These are phyloP conservation scores for Calcarius lapponicus DNA, from an alignment of 2,797 vertebrate species.

Conservation along the genomic window DNA sequence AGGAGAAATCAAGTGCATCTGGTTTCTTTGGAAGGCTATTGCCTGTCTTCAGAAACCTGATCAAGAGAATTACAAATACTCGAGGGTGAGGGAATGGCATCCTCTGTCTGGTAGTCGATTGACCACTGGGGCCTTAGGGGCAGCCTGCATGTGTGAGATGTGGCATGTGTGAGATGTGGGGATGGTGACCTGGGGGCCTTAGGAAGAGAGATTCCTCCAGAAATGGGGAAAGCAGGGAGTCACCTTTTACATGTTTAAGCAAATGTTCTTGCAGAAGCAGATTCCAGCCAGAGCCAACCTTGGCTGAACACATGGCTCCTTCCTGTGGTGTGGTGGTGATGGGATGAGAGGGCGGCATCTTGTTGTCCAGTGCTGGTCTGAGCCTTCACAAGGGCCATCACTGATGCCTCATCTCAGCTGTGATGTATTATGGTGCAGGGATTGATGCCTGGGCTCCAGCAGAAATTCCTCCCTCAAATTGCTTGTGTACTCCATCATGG, in stretches of 20 bases:
- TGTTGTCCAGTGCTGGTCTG: neutral
- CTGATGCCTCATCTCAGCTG: neutral
- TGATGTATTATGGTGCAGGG: fast-evolving
- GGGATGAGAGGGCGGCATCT: neutral
- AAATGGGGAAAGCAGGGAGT: neutral
- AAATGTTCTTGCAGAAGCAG: neutral
- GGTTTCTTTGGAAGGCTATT: neutral
- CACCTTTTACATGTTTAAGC: neutral
- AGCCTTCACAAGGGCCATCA: neutral
- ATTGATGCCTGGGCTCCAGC: neutral
- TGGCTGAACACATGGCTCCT: neutral
- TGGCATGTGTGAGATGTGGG: too few species aligned
- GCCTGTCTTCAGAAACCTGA: neutral
- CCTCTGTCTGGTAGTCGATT: neutral
- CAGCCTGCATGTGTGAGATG: fast-evolving
- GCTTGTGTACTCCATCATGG: neutral
- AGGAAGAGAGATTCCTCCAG: neutral
- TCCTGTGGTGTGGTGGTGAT: neutral
- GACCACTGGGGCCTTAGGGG: neutral
- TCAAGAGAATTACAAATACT: neutral
- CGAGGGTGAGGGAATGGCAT: neutral
- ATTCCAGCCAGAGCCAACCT: neutral
- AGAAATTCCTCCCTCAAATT: neutral
- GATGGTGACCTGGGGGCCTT: neutral
- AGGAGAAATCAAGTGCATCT: constrained; percentile 26